Evolutionary conservation across 2,797 vertebrate genomes (phyloP), one percentile per base, ranked within the genome.

Genomic region (Margarornis squamiger): DNA sequence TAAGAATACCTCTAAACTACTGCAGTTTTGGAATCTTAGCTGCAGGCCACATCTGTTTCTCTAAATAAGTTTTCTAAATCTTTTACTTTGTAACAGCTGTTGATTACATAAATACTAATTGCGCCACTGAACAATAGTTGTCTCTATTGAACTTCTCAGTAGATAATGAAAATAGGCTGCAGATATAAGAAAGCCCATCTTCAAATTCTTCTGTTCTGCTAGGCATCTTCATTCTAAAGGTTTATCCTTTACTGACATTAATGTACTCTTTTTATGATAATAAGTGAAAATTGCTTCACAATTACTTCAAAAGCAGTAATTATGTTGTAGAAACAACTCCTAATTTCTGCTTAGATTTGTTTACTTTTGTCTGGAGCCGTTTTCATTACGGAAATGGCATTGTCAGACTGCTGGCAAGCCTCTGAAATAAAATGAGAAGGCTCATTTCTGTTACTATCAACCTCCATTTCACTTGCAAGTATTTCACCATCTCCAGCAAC

Each of bases 221-320:
- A 45, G 34, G 57, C 52, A 54, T 32, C 61, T 83, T 57, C 23
- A 77, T 88, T 72, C 45, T 62, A 77, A 80, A 90, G 34, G 45
- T 86, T 91, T 76, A 73, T 73, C 24, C 58, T 76, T 87, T 63
- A 57, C 75, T 77, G 88, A 80, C 34, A 59, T 74, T 63, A 74
- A 90, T 41, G 45, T 7, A 38, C 49, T 46, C 52, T 77, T 86
- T 87, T 73, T 24, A 90, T 52, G 52, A 83, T 55, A 91, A 51
- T 81, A 81, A 78, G 61, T 77, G 49, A 92, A 95, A 94, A 96
- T 83, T 80, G 86, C 68, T 91, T 88, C 52, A 70, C 9, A n/a
- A 74, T 86, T 92, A 61, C 77, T 93, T 90, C 80, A 94, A 94
- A 96, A 88, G 73, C 70, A 91, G 76, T 62, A 93, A 93, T 95